Conservation (phyloP, 1,140 invertebrate species). For the Mercenaria mercenaria region DNA sequence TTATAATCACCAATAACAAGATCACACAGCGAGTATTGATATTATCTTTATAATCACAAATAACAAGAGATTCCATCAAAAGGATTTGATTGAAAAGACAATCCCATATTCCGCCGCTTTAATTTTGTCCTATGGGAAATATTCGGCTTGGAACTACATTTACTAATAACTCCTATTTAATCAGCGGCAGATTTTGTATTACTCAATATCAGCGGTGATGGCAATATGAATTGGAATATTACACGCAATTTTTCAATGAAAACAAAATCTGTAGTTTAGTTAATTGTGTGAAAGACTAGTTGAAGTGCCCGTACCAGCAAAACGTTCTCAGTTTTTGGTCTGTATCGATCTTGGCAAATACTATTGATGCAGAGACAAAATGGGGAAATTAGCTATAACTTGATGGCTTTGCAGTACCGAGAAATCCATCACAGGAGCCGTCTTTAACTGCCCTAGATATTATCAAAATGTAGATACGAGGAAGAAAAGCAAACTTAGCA, state of each 20-base stretch:
- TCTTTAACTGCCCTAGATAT: background rate
- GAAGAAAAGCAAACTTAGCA: background rate
- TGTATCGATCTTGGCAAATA: background rate
- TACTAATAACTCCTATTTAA: conserved; percentile 33
- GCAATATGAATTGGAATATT: background rate
- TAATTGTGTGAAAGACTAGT: conserved; percentile 12
- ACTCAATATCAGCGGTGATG: conserved; percentile 6
- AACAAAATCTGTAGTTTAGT: background rate
- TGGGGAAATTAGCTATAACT: conserved; percentile 18
- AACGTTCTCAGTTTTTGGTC: background rate
- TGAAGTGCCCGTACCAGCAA: background rate
- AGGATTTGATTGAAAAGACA: conserved; percentile 22
- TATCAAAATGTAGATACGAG: background rate
- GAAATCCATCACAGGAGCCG: background rate
- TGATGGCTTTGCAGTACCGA: conserved; percentile 4
- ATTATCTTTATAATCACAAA: background rate
- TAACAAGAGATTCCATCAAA: background rate
- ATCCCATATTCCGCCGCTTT: background rate
- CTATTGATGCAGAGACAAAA: background rate
- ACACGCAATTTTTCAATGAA: conserved; percentile 18
- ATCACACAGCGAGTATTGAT: too few species aligned
- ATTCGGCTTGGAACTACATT: background rate
- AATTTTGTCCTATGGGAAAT: background rate
- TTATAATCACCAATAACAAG: too few species aligned
- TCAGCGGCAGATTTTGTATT: conserved; percentile 28